A percentile compares a stretch with the other conserved stretches of the same genome.
Evolutionary conservation across 2,888 invertebrate genomes (phyloP).

Genomic region (Cryptocephalus moraei): DNA sequence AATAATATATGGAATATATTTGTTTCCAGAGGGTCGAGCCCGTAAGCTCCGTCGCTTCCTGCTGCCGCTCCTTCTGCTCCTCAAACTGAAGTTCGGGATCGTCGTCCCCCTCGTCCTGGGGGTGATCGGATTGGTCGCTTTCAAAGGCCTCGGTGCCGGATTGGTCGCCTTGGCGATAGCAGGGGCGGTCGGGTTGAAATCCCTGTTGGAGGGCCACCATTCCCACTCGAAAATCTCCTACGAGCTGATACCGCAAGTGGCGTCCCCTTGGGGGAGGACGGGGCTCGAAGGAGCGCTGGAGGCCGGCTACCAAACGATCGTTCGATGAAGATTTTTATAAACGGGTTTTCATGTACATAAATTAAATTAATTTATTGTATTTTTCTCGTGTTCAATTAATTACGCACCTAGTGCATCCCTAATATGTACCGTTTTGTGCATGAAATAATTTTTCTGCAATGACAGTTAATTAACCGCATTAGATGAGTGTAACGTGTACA

Average conservation of each 20-base stretch:
- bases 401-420: too few relatives aligned
- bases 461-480: too few relatives aligned
- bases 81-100: slow-evolving; percentile 52
- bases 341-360: too few relatives aligned
- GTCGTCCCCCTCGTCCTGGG: slow-evolving; percentile 51
- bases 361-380: too few relatives aligned
- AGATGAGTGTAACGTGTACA: too few relatives aligned
- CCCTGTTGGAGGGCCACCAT: slow-evolving; percentile 24
- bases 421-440: too few relatives aligned
- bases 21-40: slow-evolving; percentile 42
- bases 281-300: slow-evolving; percentile 11
- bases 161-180: slow-evolving; percentile 51
- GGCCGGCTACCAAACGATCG: slow-evolving; percentile 23
- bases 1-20: too few relatives aligned
- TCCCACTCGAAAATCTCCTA: slow-evolving; percentile 28
- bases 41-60: slow-evolving; percentile 51
- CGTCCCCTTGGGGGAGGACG: slow-evolving; percentile 28
- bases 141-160: slow-evolving; percentile 55
- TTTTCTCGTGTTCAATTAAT: too few relatives aligned
- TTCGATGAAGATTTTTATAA: neutral
- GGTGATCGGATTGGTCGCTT: slow-evolving; percentile 50
- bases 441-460: too few relatives aligned
- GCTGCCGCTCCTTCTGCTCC: slow-evolving; percentile 49
- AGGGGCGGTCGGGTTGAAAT: slow-evolving; percentile 36
- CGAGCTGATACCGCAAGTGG: slow-evolving; percentile 31